Conservation (phyloP, 2,888 invertebrate species). For the Drosophila barbarae region DNA sequence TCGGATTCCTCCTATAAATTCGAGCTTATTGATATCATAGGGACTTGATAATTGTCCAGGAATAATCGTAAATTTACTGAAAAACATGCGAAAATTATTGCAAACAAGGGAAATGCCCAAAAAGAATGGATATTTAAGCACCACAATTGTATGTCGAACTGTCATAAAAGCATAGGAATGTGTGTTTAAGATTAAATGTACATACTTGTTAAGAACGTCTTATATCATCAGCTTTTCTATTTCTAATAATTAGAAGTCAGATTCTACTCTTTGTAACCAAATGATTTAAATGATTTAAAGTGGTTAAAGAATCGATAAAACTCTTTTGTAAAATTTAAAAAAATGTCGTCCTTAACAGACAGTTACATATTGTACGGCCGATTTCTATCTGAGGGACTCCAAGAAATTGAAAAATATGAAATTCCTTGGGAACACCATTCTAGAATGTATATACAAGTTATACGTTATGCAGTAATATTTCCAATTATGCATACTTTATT, state of each 20-base stretch:
- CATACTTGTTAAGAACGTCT: background rate
- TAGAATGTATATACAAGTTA: background rate
- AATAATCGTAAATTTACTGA: constrained; percentile 24
- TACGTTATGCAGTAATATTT: background rate
- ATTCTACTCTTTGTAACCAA: background rate
- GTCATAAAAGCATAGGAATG: background rate
- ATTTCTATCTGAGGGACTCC: too few relatives aligned
- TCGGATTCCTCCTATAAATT: constrained; percentile 36
- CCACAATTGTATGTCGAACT: background rate
- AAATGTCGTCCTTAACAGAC: too few relatives aligned
- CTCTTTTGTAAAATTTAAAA: background rate
- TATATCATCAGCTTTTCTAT: background rate
- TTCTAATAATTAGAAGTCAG: background rate
- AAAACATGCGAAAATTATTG: background rate
- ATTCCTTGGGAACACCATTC: background rate
- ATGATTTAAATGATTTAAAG: background rate
- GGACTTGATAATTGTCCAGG: constrained; percentile 58
- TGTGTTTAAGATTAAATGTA: background rate
- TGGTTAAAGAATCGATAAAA: too few relatives aligned
- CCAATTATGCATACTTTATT: background rate
- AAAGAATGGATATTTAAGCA: background rate
- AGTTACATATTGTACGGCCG: background rate
- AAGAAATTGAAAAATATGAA: background rate
- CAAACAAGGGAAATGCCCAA: background rate
- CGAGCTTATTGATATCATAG: constrained; percentile 28